Evolutionary conservation across 1,140 invertebrate genomes (phyloP).

Genomic region (Leptinotarsa undecemlineata): DNA sequence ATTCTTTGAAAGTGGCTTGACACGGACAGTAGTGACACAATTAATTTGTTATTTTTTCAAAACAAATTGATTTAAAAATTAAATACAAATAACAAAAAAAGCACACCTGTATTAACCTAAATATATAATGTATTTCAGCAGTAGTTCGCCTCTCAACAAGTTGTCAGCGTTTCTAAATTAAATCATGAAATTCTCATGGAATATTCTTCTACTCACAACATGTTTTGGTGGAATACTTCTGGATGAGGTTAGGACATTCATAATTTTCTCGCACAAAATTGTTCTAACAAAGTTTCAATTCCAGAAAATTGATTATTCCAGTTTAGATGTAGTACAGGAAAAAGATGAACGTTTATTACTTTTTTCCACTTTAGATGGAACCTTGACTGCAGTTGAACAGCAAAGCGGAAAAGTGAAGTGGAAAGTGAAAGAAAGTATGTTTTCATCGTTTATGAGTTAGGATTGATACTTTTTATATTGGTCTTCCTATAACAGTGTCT

Average conservation of each 20-base stretch:
- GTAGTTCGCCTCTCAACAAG: not conserved
- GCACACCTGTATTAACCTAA: no score
- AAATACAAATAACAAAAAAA: no score
- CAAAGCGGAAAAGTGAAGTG: slow-evolving; percentile 82
- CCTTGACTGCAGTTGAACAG: slow-evolving; percentile 82
- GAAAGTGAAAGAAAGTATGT: slow-evolving; percentile 85
- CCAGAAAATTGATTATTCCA: slow-evolving; percentile 5
- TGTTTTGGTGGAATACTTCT: not conserved
- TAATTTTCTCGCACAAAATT: no score
- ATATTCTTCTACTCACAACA: not conserved
- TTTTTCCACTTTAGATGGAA: slow-evolving; percentile 90
- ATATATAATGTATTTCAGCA: no score
- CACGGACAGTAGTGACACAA: no score
- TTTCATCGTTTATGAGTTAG: slow-evolving; percentile 2
- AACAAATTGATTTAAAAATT: no score
- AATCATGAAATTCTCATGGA: no score
- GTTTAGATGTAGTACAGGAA: slow-evolving; percentile 54
- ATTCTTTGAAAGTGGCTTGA: no score
- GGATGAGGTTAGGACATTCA: not conserved
- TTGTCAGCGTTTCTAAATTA: not conserved
- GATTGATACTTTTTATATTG: slow-evolving; percentile 10
- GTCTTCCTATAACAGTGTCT: not conserved
- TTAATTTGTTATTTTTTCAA: no score
- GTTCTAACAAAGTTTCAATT: not conserved
- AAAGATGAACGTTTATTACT: slow-evolving; percentile 74